These are phyloP conservation scores for Aphidoletes aphidimyza DNA, from an alignment of 2,888 invertebrate species.

Conservation along the genomic window DNA sequence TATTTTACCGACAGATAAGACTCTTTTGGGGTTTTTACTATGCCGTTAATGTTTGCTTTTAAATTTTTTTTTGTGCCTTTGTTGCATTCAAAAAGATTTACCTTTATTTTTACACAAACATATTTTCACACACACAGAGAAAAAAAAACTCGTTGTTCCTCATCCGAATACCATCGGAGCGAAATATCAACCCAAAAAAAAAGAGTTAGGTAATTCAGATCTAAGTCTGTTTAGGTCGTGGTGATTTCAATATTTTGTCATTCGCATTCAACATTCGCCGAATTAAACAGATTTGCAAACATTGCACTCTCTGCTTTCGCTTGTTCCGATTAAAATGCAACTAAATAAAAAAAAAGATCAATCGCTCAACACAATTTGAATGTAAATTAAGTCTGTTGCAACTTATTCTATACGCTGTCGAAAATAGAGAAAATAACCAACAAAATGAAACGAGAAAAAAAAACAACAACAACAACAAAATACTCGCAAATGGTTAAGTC, in stretches of 20 bases:
- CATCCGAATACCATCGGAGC: too few relatives aligned
- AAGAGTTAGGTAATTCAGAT: too few relatives aligned
- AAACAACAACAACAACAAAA: not conserved
- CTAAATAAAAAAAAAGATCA: conserved; percentile 50
- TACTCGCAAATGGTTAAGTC: conserved; percentile 5
- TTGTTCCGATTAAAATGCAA: not conserved
- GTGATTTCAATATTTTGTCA: too few relatives aligned
- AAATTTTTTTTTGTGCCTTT: too few relatives aligned
- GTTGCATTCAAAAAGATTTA: not conserved
- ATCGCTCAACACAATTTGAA: conserved; percentile 48
- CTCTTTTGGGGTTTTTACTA: too few relatives aligned
- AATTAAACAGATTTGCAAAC: too few relatives aligned
- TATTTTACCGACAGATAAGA: too few relatives aligned
- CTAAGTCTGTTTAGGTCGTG: too few relatives aligned
- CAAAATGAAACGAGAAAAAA: not conserved
- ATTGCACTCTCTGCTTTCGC: not conserved
- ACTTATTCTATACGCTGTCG: not conserved
- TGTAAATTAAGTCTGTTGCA: conserved; percentile 30
- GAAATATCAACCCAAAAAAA: too few relatives aligned
- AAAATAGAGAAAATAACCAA: not conserved
- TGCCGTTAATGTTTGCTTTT: not conserved
- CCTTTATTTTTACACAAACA: not conserved
- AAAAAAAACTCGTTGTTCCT: too few relatives aligned
- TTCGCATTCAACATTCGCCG: too few relatives aligned
- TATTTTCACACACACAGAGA: too few relatives aligned